These are phyloP conservation scores for Scaptomyza hsui DNA, from an alignment of 1,140 invertebrate species.

Conservation along the genomic window DNA sequence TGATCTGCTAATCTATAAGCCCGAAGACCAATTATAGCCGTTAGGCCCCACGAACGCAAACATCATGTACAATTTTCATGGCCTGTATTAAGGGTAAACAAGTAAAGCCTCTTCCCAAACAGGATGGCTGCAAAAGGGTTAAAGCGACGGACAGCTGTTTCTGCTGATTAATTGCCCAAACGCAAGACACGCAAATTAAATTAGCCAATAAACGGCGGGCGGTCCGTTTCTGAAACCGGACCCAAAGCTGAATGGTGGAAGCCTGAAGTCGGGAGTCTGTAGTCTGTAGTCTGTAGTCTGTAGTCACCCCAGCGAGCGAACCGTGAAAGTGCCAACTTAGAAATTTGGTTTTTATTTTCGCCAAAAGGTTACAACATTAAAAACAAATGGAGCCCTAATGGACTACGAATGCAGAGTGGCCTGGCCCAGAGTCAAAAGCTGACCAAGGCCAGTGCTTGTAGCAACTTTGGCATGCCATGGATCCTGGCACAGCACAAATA, in stretches of 20 bases:
- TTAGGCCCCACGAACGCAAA: slow-evolving; percentile 1
- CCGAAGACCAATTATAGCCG: not conserved
- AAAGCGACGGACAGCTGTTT: slow-evolving; percentile 77
- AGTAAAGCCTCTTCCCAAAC: slow-evolving; percentile 4
- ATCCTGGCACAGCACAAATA: slow-evolving; percentile 64
- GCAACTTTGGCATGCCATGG: slow-evolving; percentile 44
- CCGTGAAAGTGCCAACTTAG: slow-evolving; percentile 79
- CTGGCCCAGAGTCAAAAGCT: slow-evolving; percentile 2
- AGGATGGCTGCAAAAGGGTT: slow-evolving; percentile 47
- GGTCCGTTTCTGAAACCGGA: slow-evolving; percentile 24
- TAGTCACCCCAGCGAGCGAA: slow-evolving; percentile 25
- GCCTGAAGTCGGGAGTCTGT: not conserved
- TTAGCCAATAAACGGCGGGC: slow-evolving; percentile 79
- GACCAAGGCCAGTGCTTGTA: slow-evolving; percentile 43
- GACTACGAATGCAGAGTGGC: slow-evolving; percentile 63
- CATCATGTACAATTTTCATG: not conserved
- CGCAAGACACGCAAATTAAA: slow-evolving; percentile 81
- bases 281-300: not conserved
- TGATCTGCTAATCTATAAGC: slow-evolving; percentile 15
- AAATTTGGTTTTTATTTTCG: slow-evolving; percentile 64
- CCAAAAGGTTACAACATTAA: slow-evolving; percentile 78
- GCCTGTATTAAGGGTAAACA: slow-evolving; percentile 20
- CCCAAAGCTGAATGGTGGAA: not conserved
- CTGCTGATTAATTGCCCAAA: slow-evolving; percentile 80
- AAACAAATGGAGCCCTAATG: slow-evolving; percentile 82